Percentiles rank a stretch among this genome's conserved stretches.
phyloP scores from a whole-genome alignment of 2,888 invertebrate genomes.

The Therioaphis trifolii region DNA sequence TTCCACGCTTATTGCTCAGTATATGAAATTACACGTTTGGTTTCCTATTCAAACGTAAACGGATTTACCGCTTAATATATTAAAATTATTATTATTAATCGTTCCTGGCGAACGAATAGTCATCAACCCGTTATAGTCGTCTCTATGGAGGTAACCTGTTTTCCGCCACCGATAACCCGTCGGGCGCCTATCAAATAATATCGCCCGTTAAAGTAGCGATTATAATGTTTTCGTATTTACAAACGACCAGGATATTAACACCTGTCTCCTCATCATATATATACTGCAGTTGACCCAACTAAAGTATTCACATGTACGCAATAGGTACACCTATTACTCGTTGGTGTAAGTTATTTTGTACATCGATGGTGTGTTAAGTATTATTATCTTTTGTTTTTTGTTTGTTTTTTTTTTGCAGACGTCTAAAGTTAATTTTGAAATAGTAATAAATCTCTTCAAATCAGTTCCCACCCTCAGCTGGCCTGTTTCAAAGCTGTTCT shows the following conservation, averaged over 20 bases:
- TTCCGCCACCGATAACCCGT: conserved; percentile 12
- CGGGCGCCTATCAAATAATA: neutral
- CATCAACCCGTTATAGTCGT: conserved; percentile 28
- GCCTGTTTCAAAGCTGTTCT: neutral
- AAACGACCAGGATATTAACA: conserved; percentile 5
- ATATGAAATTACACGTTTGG: neutral
- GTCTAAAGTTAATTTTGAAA: conserved; percentile 2
- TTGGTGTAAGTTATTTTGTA: neutral
- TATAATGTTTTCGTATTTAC: conserved; percentile 21
- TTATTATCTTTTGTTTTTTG: neutral
- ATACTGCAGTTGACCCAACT: neutral
- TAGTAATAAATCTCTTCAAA: conserved; percentile 12
- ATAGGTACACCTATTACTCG: neutral
- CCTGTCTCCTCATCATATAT: neutral
- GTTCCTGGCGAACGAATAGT: neutral
- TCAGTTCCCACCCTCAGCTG: conserved; percentile 4
- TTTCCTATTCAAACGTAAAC: too few species aligned
- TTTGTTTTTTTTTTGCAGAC: neutral
- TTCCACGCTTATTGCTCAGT: neutral
- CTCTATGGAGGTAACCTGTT: conserved; percentile 6
- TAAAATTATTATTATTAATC: too few species aligned
- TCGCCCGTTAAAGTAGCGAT: neutral
- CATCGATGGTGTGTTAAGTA: neutral
- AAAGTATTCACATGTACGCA: neutral
- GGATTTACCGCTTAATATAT: neutral